Evolutionary conservation across 1,140 invertebrate species (phyloP), one percentile per base, ranked within the genome.

Genomic region (Zaprionus lachaisei): DNA sequence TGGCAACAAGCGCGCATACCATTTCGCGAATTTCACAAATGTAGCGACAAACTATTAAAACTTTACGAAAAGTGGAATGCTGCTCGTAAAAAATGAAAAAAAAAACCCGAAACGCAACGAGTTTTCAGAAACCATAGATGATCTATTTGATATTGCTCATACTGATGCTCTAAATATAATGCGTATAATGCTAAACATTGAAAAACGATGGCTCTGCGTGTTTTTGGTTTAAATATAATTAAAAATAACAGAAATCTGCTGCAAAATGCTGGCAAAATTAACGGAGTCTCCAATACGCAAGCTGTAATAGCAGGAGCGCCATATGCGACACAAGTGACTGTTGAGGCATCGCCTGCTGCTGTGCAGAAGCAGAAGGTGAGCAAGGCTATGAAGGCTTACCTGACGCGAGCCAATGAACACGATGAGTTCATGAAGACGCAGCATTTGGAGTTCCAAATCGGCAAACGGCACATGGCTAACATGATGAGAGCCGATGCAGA

Each of bases 401-500:
- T 99, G 60, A 95, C 98, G 92, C 93, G 97, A 91, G 96, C 97
- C 24, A 94, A 94, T 92, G 95, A 96, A 82, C 95, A 98, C 92
- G 96, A 98, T 92, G 95, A 95, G 80, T 98, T 99, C 91, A 97
- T 99, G 94, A 95, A 96, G 83, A 94, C 95, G 76, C 95, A 99
- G 93, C 94, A 95, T 56, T 85, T 95, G 66, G 96, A 98, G 81
- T 99, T 96, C 93, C 95, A 98, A 90, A 96, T 98, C 87, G 99
- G 99, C 12, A 98, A 97, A 93, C 94, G 98, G 26, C 98, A 99
- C 94, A 94, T 99, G 63, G 99, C 99, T 5, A 99, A 99, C 93
- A 99, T 99, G 95, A 99, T 99, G 99, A 98, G 98, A 3, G 95
- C 96, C 93, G 96, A 99, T 94, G 95, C 96, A 1, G 96, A 97